A percentile compares a stretch with the other conserved stretches of the same genome.
Evolutionary conservation across 1,140 invertebrate species (phyloP).

Genomic region (Laupala kohalensis): DNA sequence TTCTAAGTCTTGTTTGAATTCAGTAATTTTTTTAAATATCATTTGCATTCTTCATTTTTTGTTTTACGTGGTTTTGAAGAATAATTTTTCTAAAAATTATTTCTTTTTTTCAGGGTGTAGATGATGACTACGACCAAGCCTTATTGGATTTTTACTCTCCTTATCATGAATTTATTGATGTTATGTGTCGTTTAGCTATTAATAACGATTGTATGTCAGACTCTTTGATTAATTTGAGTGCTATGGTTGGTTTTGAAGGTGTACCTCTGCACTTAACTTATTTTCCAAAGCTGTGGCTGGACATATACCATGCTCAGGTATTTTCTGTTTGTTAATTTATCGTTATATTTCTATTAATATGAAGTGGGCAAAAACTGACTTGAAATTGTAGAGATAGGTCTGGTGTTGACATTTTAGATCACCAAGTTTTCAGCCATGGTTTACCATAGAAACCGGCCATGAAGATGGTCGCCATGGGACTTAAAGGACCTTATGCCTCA

Average conservation of each 20-base stretch:
- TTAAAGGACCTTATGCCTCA: too few species aligned
- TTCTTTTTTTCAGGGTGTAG: slow-evolving; percentile 39
- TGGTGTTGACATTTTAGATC: too few species aligned
- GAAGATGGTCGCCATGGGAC: too few species aligned
- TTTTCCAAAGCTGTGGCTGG: slow-evolving; percentile 75
- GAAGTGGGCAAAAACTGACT: not conserved
- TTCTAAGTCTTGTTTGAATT: too few species aligned
- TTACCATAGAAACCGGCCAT: too few species aligned
- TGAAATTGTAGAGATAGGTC: too few species aligned
- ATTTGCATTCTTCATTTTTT: not conserved
- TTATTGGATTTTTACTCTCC: slow-evolving; percentile 64
- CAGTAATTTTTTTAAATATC: not conserved
- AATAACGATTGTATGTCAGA: slow-evolving; percentile 66
- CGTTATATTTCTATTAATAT: too few species aligned
- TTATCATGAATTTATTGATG: slow-evolving; percentile 74
- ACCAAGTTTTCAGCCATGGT: too few species aligned
- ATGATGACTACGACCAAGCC: slow-evolving; percentile 65
- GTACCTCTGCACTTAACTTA: slow-evolving; percentile 66
- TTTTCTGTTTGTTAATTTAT: not conserved
- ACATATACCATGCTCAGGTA: slow-evolving; percentile 62
- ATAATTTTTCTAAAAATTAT: not conserved
- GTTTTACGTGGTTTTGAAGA: not conserved
- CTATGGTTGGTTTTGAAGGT: slow-evolving; percentile 75
- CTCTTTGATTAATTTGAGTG: slow-evolving; percentile 62
- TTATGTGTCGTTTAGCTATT: slow-evolving; percentile 77